Evolutionary conservation across 2,797 vertebrate genomes (phyloP).

Genomic region (Enteromius trimaculatus): DNA sequence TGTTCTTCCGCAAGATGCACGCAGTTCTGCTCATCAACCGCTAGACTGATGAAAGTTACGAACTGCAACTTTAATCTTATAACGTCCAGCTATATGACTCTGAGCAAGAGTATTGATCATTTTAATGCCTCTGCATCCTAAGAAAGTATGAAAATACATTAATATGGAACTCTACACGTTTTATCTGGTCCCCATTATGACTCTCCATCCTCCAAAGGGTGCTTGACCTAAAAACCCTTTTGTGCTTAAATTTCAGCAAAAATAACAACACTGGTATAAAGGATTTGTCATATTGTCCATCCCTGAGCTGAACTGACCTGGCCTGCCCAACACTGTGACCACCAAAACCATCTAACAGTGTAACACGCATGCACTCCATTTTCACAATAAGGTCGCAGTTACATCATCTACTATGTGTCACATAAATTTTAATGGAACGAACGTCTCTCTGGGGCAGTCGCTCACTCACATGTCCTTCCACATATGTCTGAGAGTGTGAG

Average conservation of each 20-base stretch:
- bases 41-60: no score
- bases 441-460: neutral
- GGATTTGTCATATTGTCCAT: neutral
- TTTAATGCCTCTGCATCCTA: neutral
- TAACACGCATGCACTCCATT: neutral
- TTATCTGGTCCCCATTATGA: neutral
- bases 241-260: neutral
- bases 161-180: neutral
- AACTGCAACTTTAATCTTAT: no score
- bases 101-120: neutral
- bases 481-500: neutral
- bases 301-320: neutral
- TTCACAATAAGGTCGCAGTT: conserved; percentile 6
- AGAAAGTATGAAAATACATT: neutral
- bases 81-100: neutral
- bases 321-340: neutral
- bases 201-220: neutral
- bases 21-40: no score
- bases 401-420: conserved; percentile 3
- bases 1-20: no score
- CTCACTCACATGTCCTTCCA: conserved; percentile 1
- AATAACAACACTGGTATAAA: neutral
- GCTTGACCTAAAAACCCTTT: neutral
- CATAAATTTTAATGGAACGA: neutral
- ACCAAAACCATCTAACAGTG: conserved; percentile 1